Evolutionary conservation across 2,113 vertebrate species (phyloP), one percentile per base, ranked within the genome.

Genomic region (Nothobranchius furzeri): DNA sequence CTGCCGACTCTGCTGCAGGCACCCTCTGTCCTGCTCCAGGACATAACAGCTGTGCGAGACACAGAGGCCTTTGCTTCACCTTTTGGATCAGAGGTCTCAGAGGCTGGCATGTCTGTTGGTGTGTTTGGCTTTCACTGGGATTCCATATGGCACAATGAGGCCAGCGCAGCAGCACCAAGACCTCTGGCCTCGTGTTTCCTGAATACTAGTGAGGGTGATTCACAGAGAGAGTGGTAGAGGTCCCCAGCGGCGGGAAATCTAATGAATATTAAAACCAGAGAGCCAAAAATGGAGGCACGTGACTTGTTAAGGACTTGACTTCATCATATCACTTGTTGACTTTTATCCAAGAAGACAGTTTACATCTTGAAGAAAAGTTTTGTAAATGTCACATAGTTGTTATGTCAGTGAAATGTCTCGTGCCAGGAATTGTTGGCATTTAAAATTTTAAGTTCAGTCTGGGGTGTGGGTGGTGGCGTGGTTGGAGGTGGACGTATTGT

Each of bases 71-170:
- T 2, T 24, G 69, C 63, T 74, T 73, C 70, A 85, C 80, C 85
- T 85, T 76, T 73, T 48, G 58, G 63, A 51, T 59, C 40, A 17
- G 54, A 79, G 70, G 48, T 80, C 68, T 83, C 47, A 45, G 62
- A 61, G 51, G 68, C 42, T 74, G 73, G 55, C 69, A 60, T 66
- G 45, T 45, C 49, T 50, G 49, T 42, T 64, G 57, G 62, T 30
- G 8, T 13, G 11, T 55, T 60, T 12, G 53, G 43, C 65, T 70
- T 60, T 75, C 56, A 40, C 43, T 56, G 11, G 46, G 73, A 83
- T 63, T 71, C 64, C 64, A 65, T 72, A 68, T 87, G 78, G 78
- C 84, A 80, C 78, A 83, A 70, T 82, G 67, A 81, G 76, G 75
- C 55, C 60, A 81, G 35, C 14, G 15, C 58, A 58, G 15, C 37